Conservation (phyloP, 2,113 vertebrate genomes). For the Chelonoidis abingdonii region DNA sequence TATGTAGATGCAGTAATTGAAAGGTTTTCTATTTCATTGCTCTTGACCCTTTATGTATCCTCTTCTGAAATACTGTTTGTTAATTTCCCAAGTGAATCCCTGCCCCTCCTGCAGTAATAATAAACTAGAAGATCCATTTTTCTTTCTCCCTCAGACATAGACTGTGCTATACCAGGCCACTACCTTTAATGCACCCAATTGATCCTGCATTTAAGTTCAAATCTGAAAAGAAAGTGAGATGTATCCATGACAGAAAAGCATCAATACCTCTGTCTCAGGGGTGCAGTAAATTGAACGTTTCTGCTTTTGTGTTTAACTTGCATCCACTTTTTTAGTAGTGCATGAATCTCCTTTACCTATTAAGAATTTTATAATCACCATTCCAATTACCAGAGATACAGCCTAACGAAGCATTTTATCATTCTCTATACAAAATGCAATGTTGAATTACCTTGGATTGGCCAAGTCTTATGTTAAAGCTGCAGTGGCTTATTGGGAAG, state of each 20-base stretch:
- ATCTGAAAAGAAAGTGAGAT: conserved; percentile 6
- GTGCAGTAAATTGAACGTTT: neutral
- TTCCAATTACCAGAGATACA: neutral
- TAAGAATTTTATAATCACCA: neutral
- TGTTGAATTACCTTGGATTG: neutral
- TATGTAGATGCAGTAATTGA: neutral
- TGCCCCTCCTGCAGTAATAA: neutral
- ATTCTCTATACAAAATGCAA: neutral
- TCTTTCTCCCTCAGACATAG: neutral
- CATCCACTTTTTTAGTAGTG: neutral
- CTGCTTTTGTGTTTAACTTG: neutral
- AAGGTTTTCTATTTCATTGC: neutral
- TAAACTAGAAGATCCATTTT: neutral
- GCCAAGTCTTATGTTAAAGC: conserved; percentile 1
- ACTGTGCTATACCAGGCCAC: neutral
- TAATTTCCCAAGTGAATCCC: neutral
- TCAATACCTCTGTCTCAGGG: neutral
- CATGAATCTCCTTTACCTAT: neutral
- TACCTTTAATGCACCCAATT: neutral
- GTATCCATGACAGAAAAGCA: neutral
- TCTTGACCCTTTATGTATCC: neutral
- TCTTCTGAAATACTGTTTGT: neutral
- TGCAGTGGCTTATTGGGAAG: neutral
- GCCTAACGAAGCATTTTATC: neutral
- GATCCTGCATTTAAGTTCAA: conserved; percentile 1